Evolutionary conservation across 2,113 vertebrate genomes (phyloP).

Genomic region (Erinaceus europaeus): DNA sequence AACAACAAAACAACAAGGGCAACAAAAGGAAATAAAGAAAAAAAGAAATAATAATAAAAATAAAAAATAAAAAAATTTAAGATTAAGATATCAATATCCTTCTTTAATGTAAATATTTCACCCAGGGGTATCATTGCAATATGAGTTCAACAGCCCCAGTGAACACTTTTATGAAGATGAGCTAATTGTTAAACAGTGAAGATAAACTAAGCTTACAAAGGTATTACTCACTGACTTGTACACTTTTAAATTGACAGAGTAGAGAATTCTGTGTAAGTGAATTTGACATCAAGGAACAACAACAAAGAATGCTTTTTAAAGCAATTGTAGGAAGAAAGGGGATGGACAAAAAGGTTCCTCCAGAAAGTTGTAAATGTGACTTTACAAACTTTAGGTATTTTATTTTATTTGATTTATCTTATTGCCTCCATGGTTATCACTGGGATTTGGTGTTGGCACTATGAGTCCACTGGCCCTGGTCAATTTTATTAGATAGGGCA

Average conservation of each 20-base stretch:
- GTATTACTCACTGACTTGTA: background rate
- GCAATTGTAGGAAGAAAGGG: background rate
- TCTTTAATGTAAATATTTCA: background rate
- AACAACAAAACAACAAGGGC: no score
- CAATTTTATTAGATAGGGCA: no score
- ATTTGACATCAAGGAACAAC: background rate
- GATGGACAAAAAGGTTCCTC: background rate
- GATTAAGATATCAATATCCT: background rate
- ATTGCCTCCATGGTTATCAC: no score
- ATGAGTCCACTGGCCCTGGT: no score
- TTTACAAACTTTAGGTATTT: constrained; percentile 36
- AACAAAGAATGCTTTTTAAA: background rate
- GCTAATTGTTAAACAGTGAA: background rate
- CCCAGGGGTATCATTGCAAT: background rate
- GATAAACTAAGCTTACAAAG: background rate
- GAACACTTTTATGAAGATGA: background rate
- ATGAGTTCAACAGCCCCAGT: background rate
- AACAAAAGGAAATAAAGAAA: no score
- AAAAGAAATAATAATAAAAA: no score
- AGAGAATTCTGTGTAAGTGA: background rate
- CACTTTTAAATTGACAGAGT: background rate
- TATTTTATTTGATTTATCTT: no score
- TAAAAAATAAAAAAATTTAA: no score
- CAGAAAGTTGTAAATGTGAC: background rate
- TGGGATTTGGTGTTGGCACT: no score